Evolutionary conservation across 2,113 vertebrate genomes (phyloP), one percentile per base, ranked within the genome.

Genomic region (Chlorodrepanis virens): DNA sequence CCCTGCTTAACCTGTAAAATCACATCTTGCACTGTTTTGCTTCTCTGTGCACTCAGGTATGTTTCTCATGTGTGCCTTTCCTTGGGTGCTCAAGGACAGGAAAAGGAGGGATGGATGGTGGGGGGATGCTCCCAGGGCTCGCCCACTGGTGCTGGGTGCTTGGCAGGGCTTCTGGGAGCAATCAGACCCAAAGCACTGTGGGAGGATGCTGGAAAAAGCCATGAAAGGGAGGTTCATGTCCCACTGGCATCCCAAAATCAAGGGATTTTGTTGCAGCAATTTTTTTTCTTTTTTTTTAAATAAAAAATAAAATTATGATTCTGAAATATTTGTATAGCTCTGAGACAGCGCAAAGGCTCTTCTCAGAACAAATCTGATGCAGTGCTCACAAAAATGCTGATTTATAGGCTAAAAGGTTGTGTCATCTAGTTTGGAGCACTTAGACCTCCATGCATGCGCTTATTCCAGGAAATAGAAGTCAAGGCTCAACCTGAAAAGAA

Each of bases 401-500:
- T 71, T 91, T 91, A 79, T 28, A 83, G 44, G 31, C 19, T 87
- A 44, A 79, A 89, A 52, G 28, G 31, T 54, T 44, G 83, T 1
- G 0, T 60, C 75, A 56, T 47, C 27, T 67, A 68, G 13, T 67
- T 77, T 1, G 3, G 61, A 89, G 64, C 57, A 65, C 61, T 69
- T 45, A 65, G 63, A 72, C 50, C 53, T 83, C 63, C 3, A 2
- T 5, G 9, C 4, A 8, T 10, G 18, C 50, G 39, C 10, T 90
- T 93, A 57, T 31, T 74, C 3, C 27, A 75, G 33, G 35, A 71
- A 94, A 47, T 0, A 63, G 49, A 39, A 94, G 83, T 76, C 47
- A 76, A 80, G 31, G 63, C 50, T 93, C 35, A 74, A 63, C 40
- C 59, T 93, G 72, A 90, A 68, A 88, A 77, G 45, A 50, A 72